Conservation (phyloP, 2,797 vertebrate species). For the Myotis myotis region DNA sequence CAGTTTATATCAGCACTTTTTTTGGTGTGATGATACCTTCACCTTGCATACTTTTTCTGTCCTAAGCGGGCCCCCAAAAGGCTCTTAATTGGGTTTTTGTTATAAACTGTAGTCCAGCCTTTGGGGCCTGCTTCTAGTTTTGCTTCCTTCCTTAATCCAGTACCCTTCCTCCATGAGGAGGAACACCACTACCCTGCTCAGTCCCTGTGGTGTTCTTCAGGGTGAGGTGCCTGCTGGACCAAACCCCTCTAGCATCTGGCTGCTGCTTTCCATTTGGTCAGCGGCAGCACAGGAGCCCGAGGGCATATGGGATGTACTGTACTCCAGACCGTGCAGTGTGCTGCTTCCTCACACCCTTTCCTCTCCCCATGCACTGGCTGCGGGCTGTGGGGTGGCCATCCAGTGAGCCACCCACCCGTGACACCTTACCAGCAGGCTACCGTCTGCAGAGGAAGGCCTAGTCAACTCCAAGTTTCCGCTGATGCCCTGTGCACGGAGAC, state of each 20-base stretch:
- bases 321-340: fast-evolving
- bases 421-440: fast-evolving
- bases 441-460: not conserved
- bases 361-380: not conserved
- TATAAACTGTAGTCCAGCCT: not conserved
- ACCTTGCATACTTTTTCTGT: not conserved
- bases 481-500: fast-evolving
- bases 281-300: not conserved
- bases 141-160: not conserved
- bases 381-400: fast-evolving
- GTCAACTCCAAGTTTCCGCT: too few relatives aligned
- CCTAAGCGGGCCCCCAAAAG: too few relatives aligned
- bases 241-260: not conserved
- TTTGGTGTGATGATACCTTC: not conserved
- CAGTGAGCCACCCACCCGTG: not conserved
- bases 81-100: not conserved
- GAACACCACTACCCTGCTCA: not conserved
- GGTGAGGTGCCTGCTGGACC: not conserved
- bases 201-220: not conserved
- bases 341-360: not conserved
- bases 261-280: not conserved
- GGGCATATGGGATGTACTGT: fast-evolving
- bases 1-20: not conserved
- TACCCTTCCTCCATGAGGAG: not conserved
- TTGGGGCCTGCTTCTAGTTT: not conserved